Evolutionary conservation across 2,113 vertebrate genomes (phyloP), one percentile per base, ranked within the genome.

Genomic region (Cricetomys ansorgei): DNA sequence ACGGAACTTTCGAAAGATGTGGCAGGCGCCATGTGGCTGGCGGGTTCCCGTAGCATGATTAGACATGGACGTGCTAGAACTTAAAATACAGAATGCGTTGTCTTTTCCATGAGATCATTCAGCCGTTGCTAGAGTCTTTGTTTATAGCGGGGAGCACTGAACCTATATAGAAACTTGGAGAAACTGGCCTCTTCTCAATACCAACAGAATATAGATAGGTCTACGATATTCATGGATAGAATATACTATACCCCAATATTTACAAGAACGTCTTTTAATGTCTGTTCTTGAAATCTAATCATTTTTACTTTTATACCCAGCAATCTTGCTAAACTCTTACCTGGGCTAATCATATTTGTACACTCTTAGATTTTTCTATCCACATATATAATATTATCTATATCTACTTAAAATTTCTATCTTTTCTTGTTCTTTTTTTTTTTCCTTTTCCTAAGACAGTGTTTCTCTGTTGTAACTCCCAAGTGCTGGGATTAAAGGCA

Each of bases 251-350:
- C 31, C 12, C 57, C 64, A 88, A 53, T 2, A 70, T 85, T 95
- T 92, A 80, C 94, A 89, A 90, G 15, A 37, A 19, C 31, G 72
- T 50, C 12, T 55, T 80, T 90, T 95, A 92, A 64, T 84, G 34
- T 57, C 50, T 53, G 27, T 48, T 62, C 84, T 50, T 90, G 62
- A 92, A 86, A 16, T 81, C 81, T 70, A 94, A 73, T 81, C 53
- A 73, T 89, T 92, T 91, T 77, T 81, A 73, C 87, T 80, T 80
- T 96, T 73, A 79, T 92, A 75, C 12, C 62, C 45, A 64, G 75
- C 3, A 62, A 84, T 96, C 69, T 69, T 53, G 15, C 64, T 83
- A 81, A 86, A 40, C 73, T 91, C 40, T 88, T 55, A 81, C 21
- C 81, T 70, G 15, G 17, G 23, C 70, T 86, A 96, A 84, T 79